Base-by-base conservation (phyloP, 1,140 invertebrate species). In the Drosophila obscura region DNA sequence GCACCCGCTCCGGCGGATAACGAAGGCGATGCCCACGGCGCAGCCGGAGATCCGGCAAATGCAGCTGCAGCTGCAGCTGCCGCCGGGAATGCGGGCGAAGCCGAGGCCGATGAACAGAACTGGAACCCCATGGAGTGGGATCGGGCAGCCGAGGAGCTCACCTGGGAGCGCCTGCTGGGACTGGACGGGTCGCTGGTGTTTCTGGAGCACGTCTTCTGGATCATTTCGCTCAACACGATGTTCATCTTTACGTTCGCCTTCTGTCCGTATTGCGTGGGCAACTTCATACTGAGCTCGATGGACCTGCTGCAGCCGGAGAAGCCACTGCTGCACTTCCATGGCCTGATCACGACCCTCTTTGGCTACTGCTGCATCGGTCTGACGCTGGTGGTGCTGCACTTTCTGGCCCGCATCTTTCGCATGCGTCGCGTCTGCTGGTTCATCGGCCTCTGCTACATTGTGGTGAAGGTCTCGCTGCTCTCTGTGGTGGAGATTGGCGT, bases 71-170 rank as follows among this genome's bases (percentile, higher is more conserved):
- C 67, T 13, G 35, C 49, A 11, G 59, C 24, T 22, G 73, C 63
- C 5, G 15, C 91, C 0, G 31, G 31, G 0, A 31, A 31, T 16
- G 92, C 90, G 16, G 75, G 64, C 44, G 88, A 79, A 46, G 87
- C 83, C 13, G 90, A 91, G 28, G 90, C 89, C n/a, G 96, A 97
- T 93, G 98, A 98, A 91, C 97, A 96, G 22, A 98, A 98, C 81
- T 99, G 98, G 98, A 99, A 99, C 93, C 97, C 97, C 1, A 98
- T 99, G 94, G 98, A 99, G 87, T 99, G 98, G 98, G 98, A 99
- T 91, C 93, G 98, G 78, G 98, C 97, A 0, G 97, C 97, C 26
- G 99, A 99, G 84, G 99, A 99, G 92, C 92, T 99, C 2, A 99
- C 99, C 0, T 99, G 98, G 98, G 98, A 99, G 91, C 94, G 98